phyloP scores from a whole-genome alignment of 2,888 invertebrate genomes.

The Agrochola lota region DNA sequence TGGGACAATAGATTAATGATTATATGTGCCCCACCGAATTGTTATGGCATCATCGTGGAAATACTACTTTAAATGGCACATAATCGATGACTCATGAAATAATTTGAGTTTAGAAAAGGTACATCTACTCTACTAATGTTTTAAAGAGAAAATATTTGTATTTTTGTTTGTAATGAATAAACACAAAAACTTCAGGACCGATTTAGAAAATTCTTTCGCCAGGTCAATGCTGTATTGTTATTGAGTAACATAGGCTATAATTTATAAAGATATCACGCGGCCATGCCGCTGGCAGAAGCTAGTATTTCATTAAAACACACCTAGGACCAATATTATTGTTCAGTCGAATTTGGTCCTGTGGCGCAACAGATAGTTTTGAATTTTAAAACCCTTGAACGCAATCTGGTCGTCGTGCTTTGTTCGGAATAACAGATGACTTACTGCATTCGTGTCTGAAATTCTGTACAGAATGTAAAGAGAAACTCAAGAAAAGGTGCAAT shows the following conservation, averaged over 20 bases:
- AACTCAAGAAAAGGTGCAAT: background rate
- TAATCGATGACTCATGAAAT: slow-evolving; percentile 7
- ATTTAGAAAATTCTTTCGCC: no score
- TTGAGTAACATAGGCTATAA: no score
- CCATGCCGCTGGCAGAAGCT: no score
- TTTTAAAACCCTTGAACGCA: slow-evolving; percentile 11
- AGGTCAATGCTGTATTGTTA: no score
- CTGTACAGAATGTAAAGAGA: background rate
- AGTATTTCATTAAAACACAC: background rate
- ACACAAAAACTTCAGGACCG: no score
- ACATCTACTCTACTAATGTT: no score
- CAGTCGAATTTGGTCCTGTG: background rate
- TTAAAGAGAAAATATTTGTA: no score
- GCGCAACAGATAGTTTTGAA: slow-evolving; percentile 17
- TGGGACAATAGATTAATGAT: slow-evolving; percentile 66
- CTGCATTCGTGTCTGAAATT: background rate
- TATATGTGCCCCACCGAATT: slow-evolving; percentile 55
- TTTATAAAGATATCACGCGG: no score
- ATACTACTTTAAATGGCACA: slow-evolving; percentile 43
- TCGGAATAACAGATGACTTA: slow-evolving; percentile 1
- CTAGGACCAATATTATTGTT: background rate
- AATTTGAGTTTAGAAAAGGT: background rate
- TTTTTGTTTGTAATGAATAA: no score
- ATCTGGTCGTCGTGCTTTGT: background rate
- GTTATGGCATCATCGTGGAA: slow-evolving; percentile 53